Evolutionary conservation across 2,797 vertebrate species (phyloP).

Genomic region (Cichlasoma orientale): DNA sequence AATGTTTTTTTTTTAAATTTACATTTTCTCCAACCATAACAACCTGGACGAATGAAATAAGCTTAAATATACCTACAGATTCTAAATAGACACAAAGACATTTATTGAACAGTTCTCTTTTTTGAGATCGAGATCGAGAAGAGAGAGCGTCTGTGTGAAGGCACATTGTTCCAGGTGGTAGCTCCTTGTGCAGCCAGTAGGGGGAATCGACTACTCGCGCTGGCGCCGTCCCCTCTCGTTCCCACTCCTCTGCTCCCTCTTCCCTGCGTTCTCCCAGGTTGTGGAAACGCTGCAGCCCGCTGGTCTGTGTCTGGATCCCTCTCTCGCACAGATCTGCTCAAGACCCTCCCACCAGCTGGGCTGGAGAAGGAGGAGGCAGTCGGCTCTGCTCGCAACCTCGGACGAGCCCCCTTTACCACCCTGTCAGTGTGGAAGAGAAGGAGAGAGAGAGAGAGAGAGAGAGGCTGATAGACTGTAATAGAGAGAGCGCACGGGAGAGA

Average conservation of each 20-base stretch:
- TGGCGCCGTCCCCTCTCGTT: constrained; percentile 56
- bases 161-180: constrained; percentile 35
- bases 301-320: constrained; percentile 77
- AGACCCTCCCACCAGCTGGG: constrained; percentile 80
- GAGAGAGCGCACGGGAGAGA: constrained; percentile 46
- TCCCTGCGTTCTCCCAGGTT: constrained; percentile 68
- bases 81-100: neutral
- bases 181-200: constrained; percentile 81
- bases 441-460: constrained; percentile 23
- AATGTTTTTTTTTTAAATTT: no score
- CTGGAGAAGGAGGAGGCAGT: constrained; percentile 73
- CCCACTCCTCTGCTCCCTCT: constrained; percentile 53
- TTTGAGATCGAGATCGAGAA: neutral
- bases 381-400: constrained; percentile 63
- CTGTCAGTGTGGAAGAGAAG: constrained; percentile 73
- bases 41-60: no score
- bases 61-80: no score
- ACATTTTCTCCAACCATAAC: no score
- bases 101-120: neutral
- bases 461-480: constrained; percentile 42
- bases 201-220: constrained; percentile 82
- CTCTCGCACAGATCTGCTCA: constrained; percentile 62
- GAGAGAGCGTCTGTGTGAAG: constrained; percentile 3
- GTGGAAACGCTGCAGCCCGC: constrained; percentile 79
- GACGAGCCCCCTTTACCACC: constrained; percentile 78